phyloP scores from a whole-genome alignment of 2,797 vertebrate genomes.

The Muraenolepis orangiensis region DNA sequence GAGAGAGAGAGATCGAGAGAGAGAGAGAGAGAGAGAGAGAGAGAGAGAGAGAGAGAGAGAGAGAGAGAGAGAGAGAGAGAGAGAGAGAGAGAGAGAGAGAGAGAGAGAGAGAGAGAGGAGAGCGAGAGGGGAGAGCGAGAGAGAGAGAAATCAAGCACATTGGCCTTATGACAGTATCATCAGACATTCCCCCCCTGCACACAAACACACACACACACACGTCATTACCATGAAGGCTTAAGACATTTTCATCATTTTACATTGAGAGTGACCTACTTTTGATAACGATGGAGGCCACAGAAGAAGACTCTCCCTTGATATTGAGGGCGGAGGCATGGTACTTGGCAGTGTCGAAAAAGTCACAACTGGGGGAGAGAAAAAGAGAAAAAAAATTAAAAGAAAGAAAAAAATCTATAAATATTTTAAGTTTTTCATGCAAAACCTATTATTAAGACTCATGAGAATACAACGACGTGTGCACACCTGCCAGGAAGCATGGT shows the following conservation, averaged over 20 bases:
- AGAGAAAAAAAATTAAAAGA: neutral
- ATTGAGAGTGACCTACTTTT: constrained; percentile 84
- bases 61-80: neutral
- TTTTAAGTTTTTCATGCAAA: neutral
- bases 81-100: neutral
- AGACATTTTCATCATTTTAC: neutral
- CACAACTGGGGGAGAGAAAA: constrained; percentile 75
- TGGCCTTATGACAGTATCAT: neutral
- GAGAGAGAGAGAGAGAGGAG: neutral
- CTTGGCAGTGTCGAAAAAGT: constrained; percentile 90
- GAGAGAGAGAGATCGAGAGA: constrained; percentile 26
- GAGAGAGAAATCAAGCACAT: neutral
- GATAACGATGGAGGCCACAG: constrained; percentile 85
- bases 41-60: constrained; percentile 15
- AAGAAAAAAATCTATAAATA: neutral
- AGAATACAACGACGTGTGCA: neutral
- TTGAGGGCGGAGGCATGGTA: constrained; percentile 92
- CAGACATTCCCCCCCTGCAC: too few relatives aligned
- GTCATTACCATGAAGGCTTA: neutral
- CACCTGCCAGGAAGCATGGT: neutral
- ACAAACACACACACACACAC: neutral
- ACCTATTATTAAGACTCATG: neutral
- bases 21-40: constrained; percentile 19
- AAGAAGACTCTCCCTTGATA: constrained; percentile 87
- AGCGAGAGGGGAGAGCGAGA: neutral